Evolutionary conservation across 1,140 invertebrate genomes (phyloP), one percentile per base, ranked within the genome.

Genomic region (Heliconius eleuchia): DNA sequence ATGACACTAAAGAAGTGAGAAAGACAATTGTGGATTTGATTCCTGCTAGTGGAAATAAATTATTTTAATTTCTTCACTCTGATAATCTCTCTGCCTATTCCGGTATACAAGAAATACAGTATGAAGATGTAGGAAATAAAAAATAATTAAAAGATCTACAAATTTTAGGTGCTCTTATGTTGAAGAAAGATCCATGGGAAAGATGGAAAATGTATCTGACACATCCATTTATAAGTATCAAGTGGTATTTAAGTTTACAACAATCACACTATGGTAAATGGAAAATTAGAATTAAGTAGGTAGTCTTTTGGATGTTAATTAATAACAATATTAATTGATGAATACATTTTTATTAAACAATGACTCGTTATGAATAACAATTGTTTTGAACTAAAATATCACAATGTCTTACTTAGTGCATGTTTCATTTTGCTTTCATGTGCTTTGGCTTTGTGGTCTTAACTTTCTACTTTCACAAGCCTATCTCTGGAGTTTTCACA

Each of bases 121-220:
- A 19, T 52, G 66, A 52, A 60, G 8, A 34, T 86, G 4, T 19
- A 52, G 50, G 2, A 52, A 52, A 19, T 7, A 19, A 52, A 52
- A 71, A 79, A 81, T 96, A 86, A 23, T 60, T 23, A 23, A 60
- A 60, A 9, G n/a, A 57, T 57, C 55, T 60, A 60, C n/a, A 27
- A 94, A 94, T 93, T 95, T 87, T 94, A 95, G 94, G 94, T 92
- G 93, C 92, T 81, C 91, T 95, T 87, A 95, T 95, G 94, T 92
- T 95, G 93, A 95, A 94, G 87, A 92, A 88, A 88, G 91, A 93
- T 88, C 92, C 91, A 71, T 95, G 93, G 94, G 93, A 95, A 91
- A 88, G 93, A 89, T 94, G 94, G 92, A 95, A 94, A 95, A 93
- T 93, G 87, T 94, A 94, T 85, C 86, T 95, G 83, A 92, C 85